Evolutionary conservation across 1,140 invertebrate species (phyloP).

Genomic region (Leptonema lineaticorne): DNA sequence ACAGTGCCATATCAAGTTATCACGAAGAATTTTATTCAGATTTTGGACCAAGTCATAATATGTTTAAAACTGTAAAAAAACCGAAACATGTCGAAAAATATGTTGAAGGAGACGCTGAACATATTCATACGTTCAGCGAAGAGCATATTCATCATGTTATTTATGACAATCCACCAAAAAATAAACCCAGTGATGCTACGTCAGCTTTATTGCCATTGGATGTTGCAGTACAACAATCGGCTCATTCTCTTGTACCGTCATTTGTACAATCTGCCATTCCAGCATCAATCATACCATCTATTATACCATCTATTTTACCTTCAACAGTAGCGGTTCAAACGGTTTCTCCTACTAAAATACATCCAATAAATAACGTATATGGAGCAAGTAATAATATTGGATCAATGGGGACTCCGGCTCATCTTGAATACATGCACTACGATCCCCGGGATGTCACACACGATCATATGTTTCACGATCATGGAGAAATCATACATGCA

Average conservation of each 20-base stretch:
- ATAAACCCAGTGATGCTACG: neutral
- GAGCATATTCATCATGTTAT: conserved; percentile 55
- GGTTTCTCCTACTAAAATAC: conserved; percentile 40
- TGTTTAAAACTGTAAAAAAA: conserved; percentile 52
- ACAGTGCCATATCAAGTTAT: conserved; percentile 47
- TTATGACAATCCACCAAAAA: conserved; percentile 44
- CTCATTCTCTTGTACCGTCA: conserved; percentile 8
- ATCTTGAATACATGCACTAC: conserved; percentile 51
- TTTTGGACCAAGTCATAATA: conserved; percentile 45
- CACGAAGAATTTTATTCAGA: conserved; percentile 56
- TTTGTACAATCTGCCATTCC: neutral
- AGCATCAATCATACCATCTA: conserved; percentile 41
- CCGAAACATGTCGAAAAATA: conserved; percentile 55
- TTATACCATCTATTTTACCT: conserved; percentile 41
- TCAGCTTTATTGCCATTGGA: conserved; percentile 26
- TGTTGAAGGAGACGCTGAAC: conserved; percentile 55
- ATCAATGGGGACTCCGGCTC: conserved; percentile 46
- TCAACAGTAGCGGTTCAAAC: conserved; percentile 45
- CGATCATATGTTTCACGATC: conserved; percentile 55
- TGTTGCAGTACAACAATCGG: conserved; percentile 28
- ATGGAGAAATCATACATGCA: conserved; percentile 51
- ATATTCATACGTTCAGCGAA: conserved; percentile 55
- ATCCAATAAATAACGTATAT: neutral
- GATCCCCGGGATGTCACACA: conserved; percentile 53
- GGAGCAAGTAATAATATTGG: conserved; percentile 43